Conservation (phyloP, 2,113 vertebrate genomes). For the Anser brachyrhynchus region DNA sequence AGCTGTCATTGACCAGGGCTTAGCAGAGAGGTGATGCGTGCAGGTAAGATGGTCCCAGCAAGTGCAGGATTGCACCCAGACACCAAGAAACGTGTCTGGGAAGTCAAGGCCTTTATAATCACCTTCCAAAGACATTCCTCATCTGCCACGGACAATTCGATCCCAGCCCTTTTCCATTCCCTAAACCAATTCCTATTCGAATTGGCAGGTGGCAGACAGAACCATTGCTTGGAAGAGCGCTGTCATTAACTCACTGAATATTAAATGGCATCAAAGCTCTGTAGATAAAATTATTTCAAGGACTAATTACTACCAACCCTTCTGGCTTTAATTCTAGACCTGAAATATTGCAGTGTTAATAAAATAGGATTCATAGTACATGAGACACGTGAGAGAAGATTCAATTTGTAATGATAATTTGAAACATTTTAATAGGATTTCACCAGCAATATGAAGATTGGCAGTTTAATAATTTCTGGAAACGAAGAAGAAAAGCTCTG, state of each 20-base stretch:
- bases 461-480: slow-evolving; percentile 21
- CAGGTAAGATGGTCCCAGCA: background rate
- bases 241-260: background rate
- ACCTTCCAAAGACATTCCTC: background rate
- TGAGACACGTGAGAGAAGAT: slow-evolving; percentile 6
- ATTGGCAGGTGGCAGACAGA: background rate
- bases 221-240: background rate
- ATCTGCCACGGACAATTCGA: background rate
- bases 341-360: slow-evolving; percentile 23
- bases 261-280: slow-evolving; percentile 34
- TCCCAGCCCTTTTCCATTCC: background rate
- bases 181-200: background rate
- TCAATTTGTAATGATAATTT: slow-evolving; percentile 49
- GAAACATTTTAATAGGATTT: slow-evolving; percentile 52
- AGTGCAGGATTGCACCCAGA: background rate
- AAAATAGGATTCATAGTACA: slow-evolving; percentile 23
- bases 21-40: background rate
- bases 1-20: background rate
- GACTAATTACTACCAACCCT: slow-evolving; percentile 45
- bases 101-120: background rate
- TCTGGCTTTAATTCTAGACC: slow-evolving; percentile 47
- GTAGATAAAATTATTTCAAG: slow-evolving; percentile 40
- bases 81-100: background rate
- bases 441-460: slow-evolving; percentile 31
- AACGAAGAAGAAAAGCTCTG: background rate